Base-by-base conservation (phyloP, 2,888 invertebrate genomes). In the Hirudinaria manillensis region DNA sequence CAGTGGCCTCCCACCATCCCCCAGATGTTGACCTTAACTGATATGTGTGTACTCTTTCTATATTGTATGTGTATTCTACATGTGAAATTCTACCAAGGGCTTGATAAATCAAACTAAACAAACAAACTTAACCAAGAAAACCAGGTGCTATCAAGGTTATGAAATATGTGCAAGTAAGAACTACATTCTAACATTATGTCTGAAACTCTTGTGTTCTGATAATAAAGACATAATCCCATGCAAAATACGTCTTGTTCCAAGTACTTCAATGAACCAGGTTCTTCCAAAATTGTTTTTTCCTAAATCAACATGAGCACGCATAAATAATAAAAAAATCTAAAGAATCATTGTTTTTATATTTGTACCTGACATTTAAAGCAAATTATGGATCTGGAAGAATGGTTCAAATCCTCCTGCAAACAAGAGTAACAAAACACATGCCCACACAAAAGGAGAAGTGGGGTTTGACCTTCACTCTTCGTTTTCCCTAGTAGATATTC, bases 171-270 rank as follows among this genome's bases (percentile, higher is more conserved):
- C n/a, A n/a, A n/a, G n/a, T 10, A 32, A 68, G 34, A 29, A 4
- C 68, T 32, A 1, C 10, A 36, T 3, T 2, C 34, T 29, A 19
- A 68, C 34, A 68, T 29, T 68, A 32, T n/a, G 34, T 68, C n/a
- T 24, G n/a, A 61, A 24, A 61, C 24, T 29, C 13, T 61, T 6
- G 61, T 21, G n/a, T 61, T 29, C 29, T 61, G 24, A 61, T 61
- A 61, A 61, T n/a, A 6, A 32, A 27, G n/a, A 34, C 32, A 4
- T 32, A 68, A 36, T 34, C 68, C 68, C 16, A 34, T 16, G 32
- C 32, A 68, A 68, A 32, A 68, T 36, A 68, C 10, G 34, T 68
- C 68, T 68, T n/a, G n/a, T 68, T 68, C 68, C 36, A 68, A 68
- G 32, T n/a, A 68, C 32, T 68, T 68, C 32, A 68, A 13, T 34